Percentiles rank a stretch among this genome's conserved stretches.
These are phyloP conservation scores for Caenorhabditis sp. DNA, from an alignment of 2,888 invertebrate species.

Conservation along the genomic window DNA sequence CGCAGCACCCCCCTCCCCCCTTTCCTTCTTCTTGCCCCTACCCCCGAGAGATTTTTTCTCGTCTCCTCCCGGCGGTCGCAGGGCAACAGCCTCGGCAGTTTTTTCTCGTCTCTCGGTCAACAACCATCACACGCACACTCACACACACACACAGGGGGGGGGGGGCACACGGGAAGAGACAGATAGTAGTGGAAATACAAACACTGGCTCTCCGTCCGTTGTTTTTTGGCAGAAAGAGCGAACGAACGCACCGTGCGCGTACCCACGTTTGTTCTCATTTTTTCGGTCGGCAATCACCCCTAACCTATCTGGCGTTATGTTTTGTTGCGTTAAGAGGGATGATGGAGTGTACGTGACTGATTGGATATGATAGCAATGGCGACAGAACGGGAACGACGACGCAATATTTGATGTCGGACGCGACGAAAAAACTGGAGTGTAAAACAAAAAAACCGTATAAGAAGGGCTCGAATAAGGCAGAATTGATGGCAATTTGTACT, in stretches of 20 bases:
- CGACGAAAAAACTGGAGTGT: too few species aligned
- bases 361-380: too few species aligned
- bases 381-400: too few species aligned
- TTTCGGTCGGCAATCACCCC: too few species aligned
- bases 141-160: constrained; percentile 23
- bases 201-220: constrained; percentile 25
- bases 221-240: constrained; percentile 32
- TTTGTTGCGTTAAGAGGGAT: neutral
- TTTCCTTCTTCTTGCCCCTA: neutral
- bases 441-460: too few species aligned
- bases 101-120: constrained; percentile 40
- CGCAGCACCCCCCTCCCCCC: neutral
- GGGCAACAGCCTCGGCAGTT: constrained; percentile 26
- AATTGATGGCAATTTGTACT: too few species aligned
- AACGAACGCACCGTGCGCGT: constrained; percentile 1
- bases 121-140: constrained; percentile 34
- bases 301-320: too few species aligned
- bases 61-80: constrained; percentile 1
- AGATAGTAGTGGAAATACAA: constrained; percentile 38
- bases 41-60: constrained; percentile 4
- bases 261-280: constrained; percentile 7
- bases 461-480: too few species aligned
- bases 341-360: neutral
- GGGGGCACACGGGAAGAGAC: constrained; percentile 16
- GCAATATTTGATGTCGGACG: too few species aligned